Evolutionary conservation across 2,113 vertebrate genomes (phyloP), one percentile per base, ranked within the genome.

Genomic region (Mystacornis crossleyi): DNA sequence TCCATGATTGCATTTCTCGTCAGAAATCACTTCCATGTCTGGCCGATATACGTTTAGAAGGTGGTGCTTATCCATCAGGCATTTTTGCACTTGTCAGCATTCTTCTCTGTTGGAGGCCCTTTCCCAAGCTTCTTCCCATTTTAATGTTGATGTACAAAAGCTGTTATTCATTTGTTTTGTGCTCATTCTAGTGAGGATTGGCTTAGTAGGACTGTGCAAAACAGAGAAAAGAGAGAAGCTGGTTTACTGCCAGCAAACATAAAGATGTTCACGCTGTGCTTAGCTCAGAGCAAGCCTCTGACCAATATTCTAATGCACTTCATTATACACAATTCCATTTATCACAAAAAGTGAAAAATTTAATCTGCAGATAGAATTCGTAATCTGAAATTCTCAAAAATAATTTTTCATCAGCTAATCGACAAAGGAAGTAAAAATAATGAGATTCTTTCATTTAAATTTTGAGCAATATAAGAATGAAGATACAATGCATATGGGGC

Each of bases 101-200:
- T 95, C 96, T 81, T 97, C 94, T 95, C 81, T 87, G 75, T 94
- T 40, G 26, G 94, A 93, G 94, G 73, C 80, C 91, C 71, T 97
- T 95, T 98, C 89, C 70, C 97, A 96, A 97, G 92, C 45, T 78
- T 97, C 97, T 97, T 98, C 81, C 67, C 94, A 71, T 96, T 96
- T 97, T 95, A 96, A 98, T 98, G 98, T 95, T 97, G 98, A 98
- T 98, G 98, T 98, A 98, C 97, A 98, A 98, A 98, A 98, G 98
- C 98, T 98, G 97, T 97, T 98, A 94, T 88, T 98, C 72, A 4
- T 97, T 98, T 97, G 94, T 98, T 98, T 98, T 98, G 98, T 98
- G 98, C 98, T 98, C 98, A 98, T 98, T 98, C 98, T 98, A 98
- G 98, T 98, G 98, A 98, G 95, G 98, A 98, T 97, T 98, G 98